Conservation (phyloP, 2,888 invertebrate species). For the Apantesis nais region DNA sequence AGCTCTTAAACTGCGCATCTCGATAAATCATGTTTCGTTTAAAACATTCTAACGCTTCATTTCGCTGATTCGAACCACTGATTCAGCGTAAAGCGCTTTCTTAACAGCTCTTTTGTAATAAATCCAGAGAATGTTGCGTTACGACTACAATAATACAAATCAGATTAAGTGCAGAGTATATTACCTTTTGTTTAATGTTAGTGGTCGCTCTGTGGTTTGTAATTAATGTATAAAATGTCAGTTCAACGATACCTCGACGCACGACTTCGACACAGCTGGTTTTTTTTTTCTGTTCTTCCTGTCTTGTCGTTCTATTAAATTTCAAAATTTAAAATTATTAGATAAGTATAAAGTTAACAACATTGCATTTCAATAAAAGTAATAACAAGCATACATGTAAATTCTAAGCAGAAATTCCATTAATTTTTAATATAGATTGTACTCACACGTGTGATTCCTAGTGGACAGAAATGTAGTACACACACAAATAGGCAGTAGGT, state of each 20-base stretch:
- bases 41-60: constrained; percentile 72
- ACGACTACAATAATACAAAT: constrained; percentile 77
- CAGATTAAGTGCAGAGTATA: constrained; percentile 74
- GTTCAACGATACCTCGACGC: constrained; percentile 42
- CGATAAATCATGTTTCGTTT: constrained; percentile 71
- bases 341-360: background rate
- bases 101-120: constrained; percentile 81
- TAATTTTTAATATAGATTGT: background rate
- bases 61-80: constrained; percentile 71
- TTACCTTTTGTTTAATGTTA: constrained; percentile 71
- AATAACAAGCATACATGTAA: background rate
- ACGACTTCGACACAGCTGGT: constrained; percentile 42
- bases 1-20: constrained; percentile 62
- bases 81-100: constrained; percentile 67
- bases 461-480: background rate
- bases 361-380: background rate
- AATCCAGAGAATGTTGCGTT: constrained; percentile 77
- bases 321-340: background rate
- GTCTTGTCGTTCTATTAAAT: constrained; percentile 29
- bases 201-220: constrained; percentile 60
- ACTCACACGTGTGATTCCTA: background rate
- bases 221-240: constrained; percentile 67
- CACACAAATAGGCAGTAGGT: background rate
- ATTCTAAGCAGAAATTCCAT: background rate
- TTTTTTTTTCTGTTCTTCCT: constrained; percentile 34